phyloP scores from a whole-genome alignment of 2,888 invertebrate genomes.

The Leptinotarsa peninsularis region DNA sequence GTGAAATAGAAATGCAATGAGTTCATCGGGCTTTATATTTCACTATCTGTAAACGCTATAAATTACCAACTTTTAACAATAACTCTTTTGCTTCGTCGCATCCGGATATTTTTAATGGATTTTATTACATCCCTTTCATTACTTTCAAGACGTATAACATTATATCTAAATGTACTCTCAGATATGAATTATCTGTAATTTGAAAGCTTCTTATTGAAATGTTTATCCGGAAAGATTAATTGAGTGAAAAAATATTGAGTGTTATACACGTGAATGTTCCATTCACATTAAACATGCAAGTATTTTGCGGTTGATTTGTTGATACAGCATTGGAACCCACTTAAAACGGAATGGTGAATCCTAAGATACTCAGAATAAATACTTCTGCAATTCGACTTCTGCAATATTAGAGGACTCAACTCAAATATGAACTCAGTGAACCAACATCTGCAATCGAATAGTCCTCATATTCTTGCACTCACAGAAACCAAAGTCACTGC shows the following conservation, averaged over 20 bases:
- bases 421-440: too few species aligned
- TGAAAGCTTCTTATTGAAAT: background rate
- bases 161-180: constrained; percentile 28
- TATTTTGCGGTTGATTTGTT: too few species aligned
- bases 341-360: too few species aligned
- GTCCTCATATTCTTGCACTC: too few species aligned
- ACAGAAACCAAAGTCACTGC: too few species aligned
- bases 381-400: too few species aligned
- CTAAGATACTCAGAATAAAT: too few species aligned
- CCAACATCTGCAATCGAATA: too few species aligned
- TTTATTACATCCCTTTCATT: constrained; percentile 54
- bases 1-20: constrained; percentile 55
- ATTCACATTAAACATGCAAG: too few species aligned
- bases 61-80: constrained; percentile 60
- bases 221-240: background rate
- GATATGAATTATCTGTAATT: constrained; percentile 26
- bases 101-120: constrained; percentile 51
- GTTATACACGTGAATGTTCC: background rate
- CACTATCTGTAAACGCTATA: constrained; percentile 54
- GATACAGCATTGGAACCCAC: too few species aligned
- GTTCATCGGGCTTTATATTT: constrained; percentile 57
- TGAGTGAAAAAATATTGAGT: background rate
- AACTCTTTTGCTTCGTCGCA: constrained; percentile 54
- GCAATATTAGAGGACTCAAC: too few species aligned
- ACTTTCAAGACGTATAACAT: constrained; percentile 41